phyloP scores from a whole-genome alignment of 2,888 invertebrate species.

The Gibbula magus region DNA sequence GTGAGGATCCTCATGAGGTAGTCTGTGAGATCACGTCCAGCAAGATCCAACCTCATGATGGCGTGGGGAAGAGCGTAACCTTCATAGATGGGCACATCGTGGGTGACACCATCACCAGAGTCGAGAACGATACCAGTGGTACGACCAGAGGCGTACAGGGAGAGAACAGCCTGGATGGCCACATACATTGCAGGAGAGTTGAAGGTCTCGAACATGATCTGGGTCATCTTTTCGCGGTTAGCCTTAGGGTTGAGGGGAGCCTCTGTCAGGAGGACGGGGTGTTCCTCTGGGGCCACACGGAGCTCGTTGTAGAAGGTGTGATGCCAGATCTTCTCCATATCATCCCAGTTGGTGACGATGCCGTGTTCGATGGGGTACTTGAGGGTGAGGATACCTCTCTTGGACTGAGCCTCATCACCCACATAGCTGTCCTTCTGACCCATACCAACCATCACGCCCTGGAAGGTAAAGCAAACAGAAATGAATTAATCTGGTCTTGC shows the following conservation, averaged over 20 bases:
- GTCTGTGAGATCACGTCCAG: conserved; percentile 63
- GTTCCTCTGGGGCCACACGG: conserved; percentile 81
- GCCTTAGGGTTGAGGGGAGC: conserved; percentile 92
- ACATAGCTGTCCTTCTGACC: conserved; percentile 70
- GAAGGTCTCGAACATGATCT: conserved; percentile 81
- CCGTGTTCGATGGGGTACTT: conserved; percentile 73
- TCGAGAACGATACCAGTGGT: conserved; percentile 97
- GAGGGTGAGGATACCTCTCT: conserved; percentile 69
- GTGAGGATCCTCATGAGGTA: conserved; percentile 78
- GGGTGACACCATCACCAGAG: conserved; percentile 96
- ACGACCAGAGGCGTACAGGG: conserved; percentile 95
- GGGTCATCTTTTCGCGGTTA: conserved; percentile 90
- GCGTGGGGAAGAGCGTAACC: conserved; percentile 65
- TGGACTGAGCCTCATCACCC: conserved; percentile 69
- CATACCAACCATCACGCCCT: conserved; percentile 65
- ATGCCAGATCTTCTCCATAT: conserved; percentile 74
- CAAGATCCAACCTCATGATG: conserved; percentile 60
- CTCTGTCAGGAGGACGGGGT: conserved; percentile 90
- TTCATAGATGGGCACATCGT: conserved; percentile 86
- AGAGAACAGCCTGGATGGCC: conserved; percentile 95
- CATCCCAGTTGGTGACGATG: conserved; percentile 73
- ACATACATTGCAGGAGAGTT: conserved; percentile 96
- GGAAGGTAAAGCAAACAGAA: no score
- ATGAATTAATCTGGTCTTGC: no score
- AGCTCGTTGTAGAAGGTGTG: conserved; percentile 73